Conservation (phyloP, 2,888 invertebrate species). For the Magallana nippona region DNA sequence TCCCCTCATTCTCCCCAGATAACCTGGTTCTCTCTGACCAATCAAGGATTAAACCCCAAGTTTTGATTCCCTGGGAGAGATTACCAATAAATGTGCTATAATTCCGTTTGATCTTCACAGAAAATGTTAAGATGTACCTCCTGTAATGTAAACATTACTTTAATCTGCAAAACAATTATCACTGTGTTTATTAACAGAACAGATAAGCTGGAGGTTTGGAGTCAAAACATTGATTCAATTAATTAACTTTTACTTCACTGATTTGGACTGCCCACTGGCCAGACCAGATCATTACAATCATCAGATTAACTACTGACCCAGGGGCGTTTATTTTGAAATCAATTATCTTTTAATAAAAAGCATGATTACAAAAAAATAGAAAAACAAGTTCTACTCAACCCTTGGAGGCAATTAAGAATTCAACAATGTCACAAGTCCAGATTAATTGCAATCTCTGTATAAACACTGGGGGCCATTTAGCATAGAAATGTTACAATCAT, state of each 20-base stretch:
- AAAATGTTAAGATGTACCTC: not conserved
- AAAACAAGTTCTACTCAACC: not conserved
- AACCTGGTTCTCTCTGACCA: not conserved
- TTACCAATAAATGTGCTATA: not conserved
- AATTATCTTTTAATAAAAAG: not conserved
- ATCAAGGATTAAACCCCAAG: not conserved
- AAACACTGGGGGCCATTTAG: not conserved
- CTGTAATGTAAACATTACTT: not conserved
- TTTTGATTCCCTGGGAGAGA: not conserved
- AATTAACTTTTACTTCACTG: conserved; percentile 19
- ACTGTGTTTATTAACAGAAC: not conserved
- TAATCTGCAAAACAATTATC: conserved; percentile 12
- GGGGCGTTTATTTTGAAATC: not conserved
- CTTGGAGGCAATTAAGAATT: not conserved
- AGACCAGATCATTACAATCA: not conserved
- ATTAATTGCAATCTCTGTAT: not conserved
- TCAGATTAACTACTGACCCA: not conserved
- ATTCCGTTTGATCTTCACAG: conserved; percentile 11
- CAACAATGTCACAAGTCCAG: not conserved
- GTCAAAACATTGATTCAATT: conserved; percentile 30
- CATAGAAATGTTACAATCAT: not conserved
- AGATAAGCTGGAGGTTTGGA: conserved; percentile 6
- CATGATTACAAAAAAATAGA: not conserved
- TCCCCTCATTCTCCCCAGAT: conserved; percentile 14
- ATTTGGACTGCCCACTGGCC: not conserved